Base-by-base conservation (phyloP, 1,140 invertebrate genomes). In the Platyura marginata region DNA sequence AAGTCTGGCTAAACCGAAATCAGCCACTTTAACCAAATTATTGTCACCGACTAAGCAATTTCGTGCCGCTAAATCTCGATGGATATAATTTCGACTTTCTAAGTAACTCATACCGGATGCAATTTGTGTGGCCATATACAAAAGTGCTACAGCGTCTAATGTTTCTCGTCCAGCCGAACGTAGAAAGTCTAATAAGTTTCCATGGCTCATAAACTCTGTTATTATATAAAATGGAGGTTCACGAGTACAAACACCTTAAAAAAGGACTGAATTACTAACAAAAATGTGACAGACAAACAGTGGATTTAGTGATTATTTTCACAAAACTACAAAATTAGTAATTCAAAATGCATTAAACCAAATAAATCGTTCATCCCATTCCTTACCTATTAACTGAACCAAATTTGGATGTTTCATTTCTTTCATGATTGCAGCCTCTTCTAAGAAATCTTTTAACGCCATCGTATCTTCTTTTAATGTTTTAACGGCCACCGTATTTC, bases 191-290 rank as follows among this genome's bases (percentile, higher is more conserved):
- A 98, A 66, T 33, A 99, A 68, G 65, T 98, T 98, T 37, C 95
- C 95, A 54, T 93, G 86, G 41, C 84, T 84, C 95, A 99, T 99
- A 61, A 97, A 98, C 66, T 98, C 95, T 8, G 95, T 98, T 48
- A 99, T 94, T 51, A 99, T 98, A 62, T 97, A 98, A 65, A 98
- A 98, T 1, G 95, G 95, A 4, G 93, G 91, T 63, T 98, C 93
- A 21, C 92, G 67, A 0, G 93, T 98, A 66, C 94, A 98, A 29
- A 29, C 25, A 13, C 25, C 25, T 29, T 8, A 13, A 29, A 29
- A 8, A 8, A 29, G 6, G 13, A 8, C 13, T 29, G 25, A 29
- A 29, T 29, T 29, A 8, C 25, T 29, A 6, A 29, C 25, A 6
- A 13, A 29, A 29, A 13, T 13, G 25, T 29, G 6, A 8, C 25